Percentiles rank a stretch among this genome's conserved stretches.
Evolutionary conservation across 2,888 invertebrate genomes (phyloP).

Genomic region (Heliconius erato): DNA sequence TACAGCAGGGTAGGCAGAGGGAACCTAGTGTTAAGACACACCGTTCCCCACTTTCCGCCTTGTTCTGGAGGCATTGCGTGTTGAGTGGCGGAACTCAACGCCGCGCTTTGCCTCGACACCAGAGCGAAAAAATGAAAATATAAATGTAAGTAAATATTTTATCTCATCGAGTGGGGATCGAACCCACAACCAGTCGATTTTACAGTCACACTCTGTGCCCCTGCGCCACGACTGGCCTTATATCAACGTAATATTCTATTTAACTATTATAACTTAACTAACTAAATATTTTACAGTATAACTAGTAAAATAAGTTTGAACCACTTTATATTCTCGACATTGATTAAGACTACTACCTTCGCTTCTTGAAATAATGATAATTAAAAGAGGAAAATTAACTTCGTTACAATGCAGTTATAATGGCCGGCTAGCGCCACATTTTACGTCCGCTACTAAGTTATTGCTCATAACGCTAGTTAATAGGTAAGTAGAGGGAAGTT

Average conservation of each 20-base stretch:
- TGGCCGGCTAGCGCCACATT: conserved; percentile 40
- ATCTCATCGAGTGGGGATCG: no score
- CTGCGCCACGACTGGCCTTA: no score
- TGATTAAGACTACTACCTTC: conserved; percentile 41
- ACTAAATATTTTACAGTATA: not conserved
- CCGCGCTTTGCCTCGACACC: no score
- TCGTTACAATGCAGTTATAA: conserved; percentile 50
- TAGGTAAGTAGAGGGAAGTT: conserved; percentile 10
- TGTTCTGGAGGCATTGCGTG: no score
- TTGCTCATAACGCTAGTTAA: conserved; percentile 38
- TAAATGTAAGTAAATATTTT: no score
- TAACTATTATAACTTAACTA: not conserved
- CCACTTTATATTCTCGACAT: conserved; percentile 39
- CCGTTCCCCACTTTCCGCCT: no score
- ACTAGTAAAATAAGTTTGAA: conserved; percentile 7
- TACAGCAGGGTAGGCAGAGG: no score
- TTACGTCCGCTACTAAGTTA: conserved; percentile 39
- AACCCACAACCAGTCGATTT: no score
- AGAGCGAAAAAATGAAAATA: no score
- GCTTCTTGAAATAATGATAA: conserved; percentile 49
- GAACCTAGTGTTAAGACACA: no score
- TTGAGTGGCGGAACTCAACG: no score
- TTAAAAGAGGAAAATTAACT: conserved; percentile 52
- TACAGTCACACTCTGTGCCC: no score
- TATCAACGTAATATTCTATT: not conserved